Evolutionary conservation across 1,140 invertebrate genomes (phyloP), one percentile per base, ranked within the genome.

Genomic region (Achatina immaculata): DNA sequence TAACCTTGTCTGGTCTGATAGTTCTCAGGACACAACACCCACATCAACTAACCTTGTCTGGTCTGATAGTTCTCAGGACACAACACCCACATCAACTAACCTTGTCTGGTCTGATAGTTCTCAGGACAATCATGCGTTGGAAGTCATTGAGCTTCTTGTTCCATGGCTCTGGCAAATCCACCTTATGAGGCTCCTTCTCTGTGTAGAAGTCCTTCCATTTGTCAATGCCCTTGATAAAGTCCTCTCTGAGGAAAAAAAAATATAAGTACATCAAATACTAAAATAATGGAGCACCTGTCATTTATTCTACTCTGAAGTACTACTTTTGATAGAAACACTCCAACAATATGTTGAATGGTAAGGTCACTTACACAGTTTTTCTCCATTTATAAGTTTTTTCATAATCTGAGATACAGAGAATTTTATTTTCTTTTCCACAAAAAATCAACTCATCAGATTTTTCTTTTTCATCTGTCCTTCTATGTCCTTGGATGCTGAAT

Each of bases 11-110:
- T 40, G 90, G 89, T 45, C 91, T 80, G 65, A 92, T 88, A 55
- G 86, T 88, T 4, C 91, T 75, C 0, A 92, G 86, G 9, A 92
- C 78, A n/a, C n/a, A n/a, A n/a, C n/a, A n/a, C n/a, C n/a, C n/a
- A n/a, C n/a, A n/a, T n/a, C n/a, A n/a, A n/a, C 82, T 42, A 68
- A 96, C 95, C 92, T 92, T 92, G 73, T 92, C 91, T 40, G 90
- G 89, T 45, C 91, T 80, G 65, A 92, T 88, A 55, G 86, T 88
- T 4, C 91, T 75, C 0, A 92, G 86, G 9, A 92, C 78, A 3
- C n/a, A n/a, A n/a, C n/a, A n/a, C n/a, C n/a, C n/a, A n/a, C n/a
- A n/a, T n/a, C n/a, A n/a, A n/a, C 82, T 48, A 62, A 96, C 95
- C 92, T 92, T 92, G 74, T 92, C 91, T 43, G 90, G 89, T 45